phyloP scores from a whole-genome alignment of 2,888 invertebrate species.

The Xestia rhomboidea region DNA sequence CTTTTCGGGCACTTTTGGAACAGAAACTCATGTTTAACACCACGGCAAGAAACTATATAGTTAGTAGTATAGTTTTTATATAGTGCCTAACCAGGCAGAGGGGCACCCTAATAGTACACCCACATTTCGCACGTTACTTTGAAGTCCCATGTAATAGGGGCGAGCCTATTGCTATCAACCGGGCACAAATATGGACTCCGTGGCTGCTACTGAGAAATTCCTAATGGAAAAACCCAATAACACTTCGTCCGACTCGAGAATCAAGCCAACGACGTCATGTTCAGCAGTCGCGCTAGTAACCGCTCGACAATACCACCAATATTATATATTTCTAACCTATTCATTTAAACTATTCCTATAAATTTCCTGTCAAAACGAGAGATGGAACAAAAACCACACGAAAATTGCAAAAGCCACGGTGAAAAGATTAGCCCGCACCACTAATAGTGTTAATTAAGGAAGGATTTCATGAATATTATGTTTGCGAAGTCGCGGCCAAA shows the following conservation, averaged over 20 bases:
- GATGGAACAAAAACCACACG: not conserved
- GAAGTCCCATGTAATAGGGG: not conserved
- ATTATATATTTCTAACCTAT: no score
- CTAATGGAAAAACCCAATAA: no score
- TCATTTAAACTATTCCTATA: not conserved
- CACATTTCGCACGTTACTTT: not conserved
- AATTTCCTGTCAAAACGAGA: not conserved
- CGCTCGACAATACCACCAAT: not conserved
- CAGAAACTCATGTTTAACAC: not conserved
- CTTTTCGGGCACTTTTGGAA: not conserved
- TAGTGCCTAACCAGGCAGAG: no score
- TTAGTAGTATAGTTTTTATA: no score
- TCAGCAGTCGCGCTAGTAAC: not conserved
- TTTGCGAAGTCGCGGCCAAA: conserved; percentile 2
- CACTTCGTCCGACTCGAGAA: not conserved
- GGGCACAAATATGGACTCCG: not conserved
- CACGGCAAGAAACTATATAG: not conserved
- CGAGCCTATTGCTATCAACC: not conserved
- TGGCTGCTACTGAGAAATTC: no score
- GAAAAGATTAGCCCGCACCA: conserved; percentile 7
- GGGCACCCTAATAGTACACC: no score
- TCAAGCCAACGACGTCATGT: not conserved
- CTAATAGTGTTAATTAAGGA: conserved; percentile 38
- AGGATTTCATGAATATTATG: conserved; percentile 39
- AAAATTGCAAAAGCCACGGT: conserved; percentile 15